Conservation (phyloP, 37 sponge, comb jelly and placozoan genomes). For the Dysidea cf. avara region DNA sequence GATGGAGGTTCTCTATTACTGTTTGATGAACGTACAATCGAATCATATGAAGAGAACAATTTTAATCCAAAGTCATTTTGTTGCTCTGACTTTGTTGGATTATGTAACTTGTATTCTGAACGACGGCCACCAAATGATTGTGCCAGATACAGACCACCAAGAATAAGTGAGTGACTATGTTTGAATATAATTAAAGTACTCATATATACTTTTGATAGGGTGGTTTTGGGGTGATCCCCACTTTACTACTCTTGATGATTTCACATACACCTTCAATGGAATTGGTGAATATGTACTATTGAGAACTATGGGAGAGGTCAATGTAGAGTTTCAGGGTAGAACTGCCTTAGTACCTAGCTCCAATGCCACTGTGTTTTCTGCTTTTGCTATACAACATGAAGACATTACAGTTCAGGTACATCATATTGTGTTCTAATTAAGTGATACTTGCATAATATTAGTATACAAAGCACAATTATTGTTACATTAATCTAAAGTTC, state of each 20-base stretch:
- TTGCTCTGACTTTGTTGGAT: conserved; percentile 40
- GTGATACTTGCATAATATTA: too few species aligned
- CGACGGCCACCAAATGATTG: conserved; percentile 51
- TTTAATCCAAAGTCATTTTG: too few species aligned
- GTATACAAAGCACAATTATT: too few species aligned
- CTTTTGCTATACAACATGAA: conserved; percentile 23
- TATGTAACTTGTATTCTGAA: conserved; percentile 28
- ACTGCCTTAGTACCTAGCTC: conserved; percentile 3
- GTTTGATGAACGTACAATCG: too few species aligned
- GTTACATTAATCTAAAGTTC: too few species aligned
- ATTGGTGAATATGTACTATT: conserved; percentile 60
- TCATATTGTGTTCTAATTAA: too few species aligned
- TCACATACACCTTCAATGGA: conserved; percentile 78
- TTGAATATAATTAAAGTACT: too few species aligned
- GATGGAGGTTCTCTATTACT: too few species aligned
- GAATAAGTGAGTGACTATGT: conserved; percentile 10
- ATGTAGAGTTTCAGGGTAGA: conserved; percentile 40
- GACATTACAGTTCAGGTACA: too few species aligned
- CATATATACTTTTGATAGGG: conserved; percentile 5
- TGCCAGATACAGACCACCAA: conserved; percentile 24
- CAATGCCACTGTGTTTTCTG: conserved; percentile 48
- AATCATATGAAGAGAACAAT: too few species aligned
- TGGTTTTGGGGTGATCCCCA: conserved; percentile 82
- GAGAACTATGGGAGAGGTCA: neutral
- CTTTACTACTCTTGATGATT: conserved; percentile 63